Percentiles rank a stretch among this genome's conserved stretches.
phyloP scores from a whole-genome alignment of 2,888 invertebrate species.

The Nomada fabriciana region DNA sequence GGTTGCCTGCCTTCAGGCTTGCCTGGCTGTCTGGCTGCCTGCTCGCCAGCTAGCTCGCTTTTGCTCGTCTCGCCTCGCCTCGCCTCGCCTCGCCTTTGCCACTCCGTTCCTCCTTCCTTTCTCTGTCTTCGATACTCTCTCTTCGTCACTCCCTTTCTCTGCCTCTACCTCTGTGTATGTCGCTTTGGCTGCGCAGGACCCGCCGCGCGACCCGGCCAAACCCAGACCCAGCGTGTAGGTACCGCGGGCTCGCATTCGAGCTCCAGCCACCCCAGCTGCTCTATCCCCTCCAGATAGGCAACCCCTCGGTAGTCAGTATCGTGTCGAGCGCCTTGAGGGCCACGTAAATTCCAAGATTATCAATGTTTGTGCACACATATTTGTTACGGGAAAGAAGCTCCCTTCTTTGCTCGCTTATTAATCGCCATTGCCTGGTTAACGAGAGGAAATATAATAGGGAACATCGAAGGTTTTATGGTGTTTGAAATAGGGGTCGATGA shows the following conservation, averaged over 20 bases:
- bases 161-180: constrained; percentile 22
- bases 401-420: background rate
- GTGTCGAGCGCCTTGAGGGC: constrained; percentile 37
- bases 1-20: constrained; percentile 33
- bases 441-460: no score
- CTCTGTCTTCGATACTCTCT: constrained; percentile 29
- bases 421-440: no score
- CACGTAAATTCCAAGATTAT: background rate
- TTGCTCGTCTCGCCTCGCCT: constrained; percentile 35
- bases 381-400: background rate
- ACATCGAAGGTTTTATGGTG: no score
- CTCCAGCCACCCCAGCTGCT: constrained; percentile 77
- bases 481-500: no score
- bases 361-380: background rate
- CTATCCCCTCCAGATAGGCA: constrained; percentile 59
- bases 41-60: constrained; percentile 38
- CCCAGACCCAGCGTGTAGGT: constrained; percentile 76
- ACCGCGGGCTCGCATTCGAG: constrained; percentile 75
- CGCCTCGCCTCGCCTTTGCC: constrained; percentile 35
- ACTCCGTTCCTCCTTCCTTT: constrained; percentile 32
- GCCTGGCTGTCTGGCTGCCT: constrained; percentile 24
- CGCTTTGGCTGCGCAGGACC: constrained; percentile 72
- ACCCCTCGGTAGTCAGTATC: constrained; percentile 62
- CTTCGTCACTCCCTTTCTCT: background rate
- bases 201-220: constrained; percentile 78